Base-by-base conservation (phyloP, 2,888 invertebrate genomes). In the Chaetogeoica ovagalla region DNA sequence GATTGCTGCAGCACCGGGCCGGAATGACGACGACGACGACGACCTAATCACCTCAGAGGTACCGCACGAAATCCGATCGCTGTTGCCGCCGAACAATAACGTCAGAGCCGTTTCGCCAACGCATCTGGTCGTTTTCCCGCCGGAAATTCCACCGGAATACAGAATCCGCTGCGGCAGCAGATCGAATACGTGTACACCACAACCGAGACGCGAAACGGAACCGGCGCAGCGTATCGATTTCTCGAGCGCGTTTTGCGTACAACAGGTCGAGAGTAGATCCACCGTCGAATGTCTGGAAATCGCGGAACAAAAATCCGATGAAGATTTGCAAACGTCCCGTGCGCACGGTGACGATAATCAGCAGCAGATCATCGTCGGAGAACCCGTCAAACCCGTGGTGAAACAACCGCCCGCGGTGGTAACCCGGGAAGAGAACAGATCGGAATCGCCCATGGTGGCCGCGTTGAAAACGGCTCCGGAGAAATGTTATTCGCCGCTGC, bases 401-500 rank as follows among this genome's bases (percentile, higher is more conserved):
- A 43, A 7, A 39, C 4, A 39, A 43, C 2, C 8, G 43, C 2
- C 7, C 7, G 43, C 43, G 43, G 43, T 9, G 8, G 48, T 48
- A 15, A 11, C 48, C 30, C 4, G 30, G 3, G 62, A 70, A 60
- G 21, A 52, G 7, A 19, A 65, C 43, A 69, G 81, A 75, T 13
- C 81, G 15, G 62, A 71, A 63, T 83, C 83, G 1, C 82, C 91
- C 19, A 90, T 93, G 90, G 87, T 91, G 23, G 90, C 90, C 82
- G 93, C 92, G 19, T 86, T 93, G 81, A 93, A 92, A 2, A 92
- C 91, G 17, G 92, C 92, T 39, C 88, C 94, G 0, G 91, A 92
- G 43, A 88, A 91, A 82, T 88, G 92, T 11, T 93, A 90, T 85
- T 90, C 91, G n/a, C 90, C 91, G 6, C 85, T 90, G 85, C 86